Percentiles rank a stretch among this genome's conserved stretches.
Conservation (phyloP, 1,140 invertebrate species). For the Anastatus disparis region DNA sequence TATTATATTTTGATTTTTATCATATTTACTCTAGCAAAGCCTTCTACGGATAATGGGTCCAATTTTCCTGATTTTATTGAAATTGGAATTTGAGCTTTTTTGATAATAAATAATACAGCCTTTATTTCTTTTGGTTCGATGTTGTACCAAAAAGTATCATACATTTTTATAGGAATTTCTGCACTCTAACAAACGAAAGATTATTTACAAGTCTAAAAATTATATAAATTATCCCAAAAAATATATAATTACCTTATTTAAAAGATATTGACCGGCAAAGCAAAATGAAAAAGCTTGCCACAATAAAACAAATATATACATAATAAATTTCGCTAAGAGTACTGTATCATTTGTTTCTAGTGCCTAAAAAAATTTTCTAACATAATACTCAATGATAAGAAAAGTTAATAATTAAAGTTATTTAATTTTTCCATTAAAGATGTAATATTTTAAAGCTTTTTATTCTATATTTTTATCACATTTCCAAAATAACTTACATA, state of each 20-base stretch:
- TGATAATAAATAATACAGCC: background rate
- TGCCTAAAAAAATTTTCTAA: constrained; percentile 1
- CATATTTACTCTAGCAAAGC: background rate
- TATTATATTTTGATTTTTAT: no score
- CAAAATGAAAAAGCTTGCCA: constrained; percentile 16
- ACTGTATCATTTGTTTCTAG: background rate
- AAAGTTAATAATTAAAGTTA: background rate
- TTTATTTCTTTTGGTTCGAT: background rate
- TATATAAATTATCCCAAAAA: background rate
- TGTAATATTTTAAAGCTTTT: background rate
- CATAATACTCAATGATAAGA: no score
- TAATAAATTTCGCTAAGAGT: background rate
- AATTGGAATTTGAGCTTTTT: background rate
- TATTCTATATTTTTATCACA: background rate
- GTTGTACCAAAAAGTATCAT: constrained; percentile 9
- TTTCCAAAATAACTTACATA: background rate
- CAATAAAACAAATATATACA: background rate
- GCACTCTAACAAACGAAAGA: background rate
- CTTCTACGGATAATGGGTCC: background rate
- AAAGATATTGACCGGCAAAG: constrained; percentile 4
- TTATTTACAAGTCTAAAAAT: no score
- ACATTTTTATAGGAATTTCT: background rate
- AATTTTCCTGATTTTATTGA: background rate
- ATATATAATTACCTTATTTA: constrained; percentile 11
- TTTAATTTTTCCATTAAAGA: background rate